phyloP scores from a whole-genome alignment of 2,888 invertebrate genomes.

The Eristalis arbustorum region DNA sequence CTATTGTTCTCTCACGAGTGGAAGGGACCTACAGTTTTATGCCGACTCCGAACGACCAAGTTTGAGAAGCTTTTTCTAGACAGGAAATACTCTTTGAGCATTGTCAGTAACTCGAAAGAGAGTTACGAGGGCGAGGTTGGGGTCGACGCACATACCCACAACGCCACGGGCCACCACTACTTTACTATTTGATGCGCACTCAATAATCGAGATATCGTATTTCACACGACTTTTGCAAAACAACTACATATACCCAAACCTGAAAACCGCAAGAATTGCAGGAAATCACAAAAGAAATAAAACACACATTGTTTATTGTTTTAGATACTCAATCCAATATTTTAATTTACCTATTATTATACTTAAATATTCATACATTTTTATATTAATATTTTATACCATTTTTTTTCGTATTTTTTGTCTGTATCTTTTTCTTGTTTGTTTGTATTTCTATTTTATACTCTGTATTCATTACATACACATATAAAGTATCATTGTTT shows the following conservation, averaged over 20 bases:
- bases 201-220: too few relatives aligned
- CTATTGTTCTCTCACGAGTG: too few relatives aligned
- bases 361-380: conserved; percentile 55
- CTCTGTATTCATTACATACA: conserved; percentile 49
- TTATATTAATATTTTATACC: conserved; percentile 29
- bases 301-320: conserved; percentile 19
- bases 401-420: conserved; percentile 2
- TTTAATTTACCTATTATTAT: conserved; percentile 62
- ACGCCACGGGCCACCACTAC: too few relatives aligned
- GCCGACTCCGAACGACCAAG: too few relatives aligned
- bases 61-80: too few relatives aligned
- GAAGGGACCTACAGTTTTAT: too few relatives aligned
- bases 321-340: conserved; percentile 67
- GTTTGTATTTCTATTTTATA: conserved; percentile 29
- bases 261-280: not conserved
- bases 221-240: too few relatives aligned
- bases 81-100: too few relatives aligned
- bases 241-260: not conserved
- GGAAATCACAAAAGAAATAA: conserved; percentile 2
- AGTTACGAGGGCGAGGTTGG: too few relatives aligned
- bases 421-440: conserved; percentile 19
- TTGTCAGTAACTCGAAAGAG: too few relatives aligned
- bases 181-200: too few relatives aligned
- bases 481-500: conserved; percentile 38
- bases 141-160: too few relatives aligned